Percentiles rank a stretch among this genome's conserved stretches.
Conservation (phyloP, 2,797 vertebrate genomes). For the Natrix natrix region DNA sequence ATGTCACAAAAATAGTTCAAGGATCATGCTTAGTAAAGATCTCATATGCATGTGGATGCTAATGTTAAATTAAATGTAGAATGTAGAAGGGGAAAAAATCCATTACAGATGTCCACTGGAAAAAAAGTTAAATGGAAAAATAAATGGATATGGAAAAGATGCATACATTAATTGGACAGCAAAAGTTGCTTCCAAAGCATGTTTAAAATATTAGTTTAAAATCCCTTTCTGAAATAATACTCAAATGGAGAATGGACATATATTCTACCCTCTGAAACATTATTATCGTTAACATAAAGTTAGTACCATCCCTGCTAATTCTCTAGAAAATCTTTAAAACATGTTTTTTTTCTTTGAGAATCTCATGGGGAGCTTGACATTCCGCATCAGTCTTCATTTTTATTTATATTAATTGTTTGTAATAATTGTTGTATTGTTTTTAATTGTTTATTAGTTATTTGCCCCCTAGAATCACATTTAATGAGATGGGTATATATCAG, state of each 20-base stretch:
- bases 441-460: background rate
- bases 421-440: background rate
- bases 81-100: background rate
- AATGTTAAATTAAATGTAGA: background rate
- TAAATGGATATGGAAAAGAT: background rate
- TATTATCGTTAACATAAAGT: background rate
- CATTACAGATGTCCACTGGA: background rate
- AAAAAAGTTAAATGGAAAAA: background rate
- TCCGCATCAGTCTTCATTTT: background rate
- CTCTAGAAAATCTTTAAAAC: background rate
- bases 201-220: background rate
- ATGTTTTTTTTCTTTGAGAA: background rate
- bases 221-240: background rate
- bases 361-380: background rate
- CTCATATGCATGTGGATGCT: background rate
- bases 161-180: background rate
- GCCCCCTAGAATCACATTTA: background rate
- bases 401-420: background rate
- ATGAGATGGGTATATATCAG: background rate
- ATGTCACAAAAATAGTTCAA: slow-evolving; percentile 4
- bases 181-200: background rate
- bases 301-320: background rate
- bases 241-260: background rate
- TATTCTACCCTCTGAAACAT: background rate
- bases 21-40: background rate